Conservation (phyloP, 2,888 invertebrate genomes). For the Epirrita christyi region DNA sequence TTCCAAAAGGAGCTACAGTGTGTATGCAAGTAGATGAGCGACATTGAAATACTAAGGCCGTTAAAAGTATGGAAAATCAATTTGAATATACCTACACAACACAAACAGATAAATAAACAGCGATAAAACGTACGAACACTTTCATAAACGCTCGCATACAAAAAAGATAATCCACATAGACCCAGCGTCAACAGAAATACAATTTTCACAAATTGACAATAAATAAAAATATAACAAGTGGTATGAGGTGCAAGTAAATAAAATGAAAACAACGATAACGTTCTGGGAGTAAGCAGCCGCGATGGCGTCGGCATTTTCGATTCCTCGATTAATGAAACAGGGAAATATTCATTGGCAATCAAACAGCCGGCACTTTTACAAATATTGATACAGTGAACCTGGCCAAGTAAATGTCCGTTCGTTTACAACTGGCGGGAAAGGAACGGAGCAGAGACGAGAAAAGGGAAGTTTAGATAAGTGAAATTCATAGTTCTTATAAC, state of each 20-base stretch:
- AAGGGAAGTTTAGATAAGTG: too few relatives aligned
- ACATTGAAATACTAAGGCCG: background rate
- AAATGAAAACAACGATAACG: constrained; percentile 44
- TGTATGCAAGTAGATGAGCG: too few relatives aligned
- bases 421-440: background rate
- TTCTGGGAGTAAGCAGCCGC: constrained; percentile 46
- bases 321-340: constrained; percentile 59
- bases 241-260: constrained; percentile 37
- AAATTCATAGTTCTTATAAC: too few relatives aligned
- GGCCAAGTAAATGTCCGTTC: constrained; percentile 45
- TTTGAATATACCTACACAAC: constrained; percentile 50
- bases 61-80: constrained; percentile 28
- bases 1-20: background rate
- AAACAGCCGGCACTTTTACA: constrained; percentile 58
- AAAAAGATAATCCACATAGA: constrained; percentile 53
- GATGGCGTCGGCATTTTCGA: constrained; percentile 47
- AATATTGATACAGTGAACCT: constrained; percentile 63
- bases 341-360: constrained; percentile 65
- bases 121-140: constrained; percentile 52
- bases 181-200: constrained; percentile 52
- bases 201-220: constrained; percentile 54
- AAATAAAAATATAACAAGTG: constrained; percentile 47
- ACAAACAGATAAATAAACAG: constrained; percentile 53
- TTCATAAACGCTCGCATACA: constrained; percentile 49
- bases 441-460: background rate